phyloP scores from a whole-genome alignment of 2,113 vertebrate species.

The Echinops telfairi region DNA sequence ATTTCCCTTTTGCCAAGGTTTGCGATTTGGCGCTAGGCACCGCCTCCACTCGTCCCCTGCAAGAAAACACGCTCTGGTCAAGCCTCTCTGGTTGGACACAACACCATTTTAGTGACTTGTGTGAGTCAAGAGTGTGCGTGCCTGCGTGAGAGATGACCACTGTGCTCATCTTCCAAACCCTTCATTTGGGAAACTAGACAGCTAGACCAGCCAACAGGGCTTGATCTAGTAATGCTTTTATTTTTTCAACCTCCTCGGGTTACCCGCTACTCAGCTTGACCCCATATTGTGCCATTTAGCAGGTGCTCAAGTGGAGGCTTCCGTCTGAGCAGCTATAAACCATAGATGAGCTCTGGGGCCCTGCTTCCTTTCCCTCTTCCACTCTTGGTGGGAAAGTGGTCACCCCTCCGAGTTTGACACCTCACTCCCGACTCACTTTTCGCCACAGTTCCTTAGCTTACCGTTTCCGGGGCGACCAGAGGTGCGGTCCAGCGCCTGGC shows the following conservation, averaged over 20 bases:
- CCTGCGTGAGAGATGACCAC: background rate
- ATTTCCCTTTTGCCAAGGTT: conserved; percentile 88
- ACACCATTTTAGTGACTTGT: background rate
- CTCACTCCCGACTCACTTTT: background rate
- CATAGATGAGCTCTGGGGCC: background rate
- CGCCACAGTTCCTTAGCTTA: background rate
- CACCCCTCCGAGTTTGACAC: background rate
- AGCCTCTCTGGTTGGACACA: background rate
- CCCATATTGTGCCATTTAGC: background rate
- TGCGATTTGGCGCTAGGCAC: conserved; percentile 73
- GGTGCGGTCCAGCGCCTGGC: background rate
- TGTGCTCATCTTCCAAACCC: background rate
- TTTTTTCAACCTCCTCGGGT: background rate
- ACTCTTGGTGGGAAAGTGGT: background rate
- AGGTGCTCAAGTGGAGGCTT: conserved; percentile 29
- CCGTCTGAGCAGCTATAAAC: background rate
- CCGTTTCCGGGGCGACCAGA: background rate
- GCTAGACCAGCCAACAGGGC: background rate
- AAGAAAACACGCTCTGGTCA: background rate
- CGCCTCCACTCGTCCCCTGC: background rate
- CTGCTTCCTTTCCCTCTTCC: background rate
- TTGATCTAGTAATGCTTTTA: background rate
- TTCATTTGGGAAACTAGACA: background rate
- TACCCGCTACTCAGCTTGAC: background rate
- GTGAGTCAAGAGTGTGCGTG: background rate